Evolutionary conservation across 92 coral and sea anemone species (phyloP).

Genomic region (Heteractis magnifica): DNA sequence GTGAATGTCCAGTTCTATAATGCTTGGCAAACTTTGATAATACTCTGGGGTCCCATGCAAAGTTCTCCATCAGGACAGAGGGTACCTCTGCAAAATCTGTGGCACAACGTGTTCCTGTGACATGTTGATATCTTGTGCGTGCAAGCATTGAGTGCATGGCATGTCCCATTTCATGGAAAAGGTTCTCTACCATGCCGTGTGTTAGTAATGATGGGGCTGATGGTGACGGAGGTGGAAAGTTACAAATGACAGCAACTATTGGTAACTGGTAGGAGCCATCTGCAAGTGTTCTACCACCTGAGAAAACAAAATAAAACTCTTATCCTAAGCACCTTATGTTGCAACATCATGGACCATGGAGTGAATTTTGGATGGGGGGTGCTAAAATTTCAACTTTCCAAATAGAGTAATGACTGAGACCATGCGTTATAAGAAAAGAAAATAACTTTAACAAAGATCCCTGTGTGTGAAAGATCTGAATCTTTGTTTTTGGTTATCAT

Average conservation of each 20-base stretch:
- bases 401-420: too few relatives aligned
- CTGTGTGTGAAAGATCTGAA: too few relatives aligned
- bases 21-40: constrained; percentile 76
- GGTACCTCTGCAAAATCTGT: constrained; percentile 99
- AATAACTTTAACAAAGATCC: too few relatives aligned
- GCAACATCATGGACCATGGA: too few relatives aligned
- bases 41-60: constrained; percentile 90
- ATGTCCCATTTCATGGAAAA: constrained; percentile 99
- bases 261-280: constrained; percentile 93
- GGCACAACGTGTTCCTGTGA: constrained; percentile 92
- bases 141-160: constrained; percentile 99
- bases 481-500: too few relatives aligned
- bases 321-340: too few relatives aligned
- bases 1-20: constrained; percentile 78
- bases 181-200: constrained; percentile 92
- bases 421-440: too few relatives aligned
- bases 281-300: constrained; percentile 82
- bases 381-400: too few relatives aligned
- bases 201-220: constrained; percentile 74
- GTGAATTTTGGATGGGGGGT: too few relatives aligned
- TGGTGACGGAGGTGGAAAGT: constrained; percentile 83
- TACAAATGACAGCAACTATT: constrained; percentile 88
- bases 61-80: constrained; percentile 93
- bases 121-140: constrained; percentile 85
- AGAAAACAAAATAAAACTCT: background rate